These are phyloP conservation scores for Melospiza georgiana DNA, from an alignment of 2,113 vertebrate genomes.

Conservation along the genomic window DNA sequence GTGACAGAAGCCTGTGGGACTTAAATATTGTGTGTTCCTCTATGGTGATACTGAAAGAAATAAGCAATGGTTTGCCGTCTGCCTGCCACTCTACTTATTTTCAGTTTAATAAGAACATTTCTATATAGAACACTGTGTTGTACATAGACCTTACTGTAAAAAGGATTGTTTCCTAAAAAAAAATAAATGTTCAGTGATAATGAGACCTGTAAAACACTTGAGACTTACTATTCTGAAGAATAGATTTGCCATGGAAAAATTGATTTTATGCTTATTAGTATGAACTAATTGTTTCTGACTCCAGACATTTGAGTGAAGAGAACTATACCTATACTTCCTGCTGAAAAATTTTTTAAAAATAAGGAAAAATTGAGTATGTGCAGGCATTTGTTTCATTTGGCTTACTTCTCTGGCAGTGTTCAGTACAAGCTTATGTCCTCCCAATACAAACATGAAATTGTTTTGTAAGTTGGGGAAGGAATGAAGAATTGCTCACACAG, in stretches of 20 bases:
- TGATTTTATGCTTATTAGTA: slow-evolving; percentile 51
- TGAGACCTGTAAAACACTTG: slow-evolving; percentile 62
- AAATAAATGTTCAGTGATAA: slow-evolving; percentile 44
- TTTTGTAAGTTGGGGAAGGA: slow-evolving; percentile 46
- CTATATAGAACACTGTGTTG: slow-evolving; percentile 46
- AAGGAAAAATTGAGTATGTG: background rate
- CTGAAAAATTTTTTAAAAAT: background rate
- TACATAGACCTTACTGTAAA: slow-evolving; percentile 51
- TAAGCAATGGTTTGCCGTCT: slow-evolving; percentile 58
- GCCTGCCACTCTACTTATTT: slow-evolving; percentile 17
- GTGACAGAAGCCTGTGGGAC: slow-evolving; percentile 73
- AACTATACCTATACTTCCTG: slow-evolving; percentile 25
- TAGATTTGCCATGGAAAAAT: slow-evolving; percentile 49
- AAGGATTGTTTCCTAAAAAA: slow-evolving; percentile 61
- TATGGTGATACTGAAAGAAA: slow-evolving; percentile 46
- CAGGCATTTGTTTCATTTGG: slow-evolving; percentile 48
- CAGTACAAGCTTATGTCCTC: slow-evolving; percentile 32
- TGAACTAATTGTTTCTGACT: slow-evolving; percentile 57
- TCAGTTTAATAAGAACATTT: slow-evolving; percentile 43
- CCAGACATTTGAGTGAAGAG: slow-evolving; percentile 23
- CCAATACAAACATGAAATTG: slow-evolving; percentile 30
- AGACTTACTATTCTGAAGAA: slow-evolving; percentile 51
- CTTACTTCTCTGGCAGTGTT: slow-evolving; percentile 44
- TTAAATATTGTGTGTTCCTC: slow-evolving; percentile 58
- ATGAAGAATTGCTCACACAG: slow-evolving; percentile 61